phyloP scores from a whole-genome alignment of 2,113 vertebrate species.

The Furnarius figulus region DNA sequence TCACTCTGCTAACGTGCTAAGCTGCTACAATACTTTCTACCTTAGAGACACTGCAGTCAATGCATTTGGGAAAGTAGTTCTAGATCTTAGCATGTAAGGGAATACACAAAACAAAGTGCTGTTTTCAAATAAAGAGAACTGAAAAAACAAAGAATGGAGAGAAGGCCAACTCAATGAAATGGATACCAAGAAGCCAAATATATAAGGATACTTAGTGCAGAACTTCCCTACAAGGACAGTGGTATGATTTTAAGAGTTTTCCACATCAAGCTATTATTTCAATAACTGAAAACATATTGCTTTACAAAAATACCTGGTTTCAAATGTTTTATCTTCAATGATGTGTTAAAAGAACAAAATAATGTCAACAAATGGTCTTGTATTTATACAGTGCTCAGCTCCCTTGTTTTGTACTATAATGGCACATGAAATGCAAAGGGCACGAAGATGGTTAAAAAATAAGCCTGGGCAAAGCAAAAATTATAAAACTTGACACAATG shows the following conservation, averaged over 20 bases:
- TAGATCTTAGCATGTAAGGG: not conserved
- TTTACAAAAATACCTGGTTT: not conserved
- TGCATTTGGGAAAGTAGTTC: not conserved
- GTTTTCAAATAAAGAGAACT: not conserved
- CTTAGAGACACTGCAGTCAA: not conserved
- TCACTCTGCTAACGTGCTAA: not conserved
- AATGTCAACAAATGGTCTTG: not conserved
- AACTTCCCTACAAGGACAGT: not conserved
- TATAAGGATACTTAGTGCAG: not conserved
- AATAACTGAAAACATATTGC: not conserved
- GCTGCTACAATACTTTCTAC: not conserved
- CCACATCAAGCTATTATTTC: not conserved
- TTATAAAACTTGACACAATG: not conserved
- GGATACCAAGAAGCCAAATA: not conserved
- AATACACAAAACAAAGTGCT: not conserved
- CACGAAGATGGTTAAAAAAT: not conserved
- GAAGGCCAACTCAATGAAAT: not conserved
- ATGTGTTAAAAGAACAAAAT: not conserved
- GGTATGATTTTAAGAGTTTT: not conserved
- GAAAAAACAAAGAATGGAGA: not conserved
- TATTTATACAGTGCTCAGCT: not conserved
- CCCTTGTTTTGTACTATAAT: not conserved
- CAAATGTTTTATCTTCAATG: not conserved
- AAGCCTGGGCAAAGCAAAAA: not conserved
- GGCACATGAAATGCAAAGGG: not conserved